Evolutionary conservation across 2,113 vertebrate genomes (phyloP).

Genomic region (Prolemur simus): DNA sequence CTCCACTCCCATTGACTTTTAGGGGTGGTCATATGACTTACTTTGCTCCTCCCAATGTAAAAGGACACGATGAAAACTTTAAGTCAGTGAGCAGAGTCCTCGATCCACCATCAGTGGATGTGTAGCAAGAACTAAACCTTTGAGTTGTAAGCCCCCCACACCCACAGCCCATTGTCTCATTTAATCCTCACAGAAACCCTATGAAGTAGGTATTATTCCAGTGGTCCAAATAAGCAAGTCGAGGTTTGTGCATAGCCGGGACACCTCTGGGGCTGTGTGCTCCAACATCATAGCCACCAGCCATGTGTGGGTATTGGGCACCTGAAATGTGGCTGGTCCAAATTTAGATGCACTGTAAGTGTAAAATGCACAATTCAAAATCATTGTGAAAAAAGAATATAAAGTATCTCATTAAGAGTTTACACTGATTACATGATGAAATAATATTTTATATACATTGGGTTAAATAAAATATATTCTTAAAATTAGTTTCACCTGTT

Average conservation of each 20-base stretch:
- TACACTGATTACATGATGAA: neutral
- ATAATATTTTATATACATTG: neutral
- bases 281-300: neutral
- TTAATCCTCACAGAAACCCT: neutral
- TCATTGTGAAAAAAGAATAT: neutral
- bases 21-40: neutral
- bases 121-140: neutral
- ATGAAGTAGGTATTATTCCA: neutral
- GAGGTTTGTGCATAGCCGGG: neutral
- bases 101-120: neutral
- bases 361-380: neutral
- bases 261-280: neutral
- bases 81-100: neutral
- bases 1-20: neutral
- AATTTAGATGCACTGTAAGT: neutral
- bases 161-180: neutral
- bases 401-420: neutral
- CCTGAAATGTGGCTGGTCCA: neutral
- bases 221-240: neutral
- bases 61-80: neutral
- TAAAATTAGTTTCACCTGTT: neutral
- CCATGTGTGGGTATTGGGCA: neutral
- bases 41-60: neutral
- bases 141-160: neutral
- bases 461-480: neutral